phyloP scores from a whole-genome alignment of 2,113 vertebrate genomes.

The Marcusenius ussheri region DNA sequence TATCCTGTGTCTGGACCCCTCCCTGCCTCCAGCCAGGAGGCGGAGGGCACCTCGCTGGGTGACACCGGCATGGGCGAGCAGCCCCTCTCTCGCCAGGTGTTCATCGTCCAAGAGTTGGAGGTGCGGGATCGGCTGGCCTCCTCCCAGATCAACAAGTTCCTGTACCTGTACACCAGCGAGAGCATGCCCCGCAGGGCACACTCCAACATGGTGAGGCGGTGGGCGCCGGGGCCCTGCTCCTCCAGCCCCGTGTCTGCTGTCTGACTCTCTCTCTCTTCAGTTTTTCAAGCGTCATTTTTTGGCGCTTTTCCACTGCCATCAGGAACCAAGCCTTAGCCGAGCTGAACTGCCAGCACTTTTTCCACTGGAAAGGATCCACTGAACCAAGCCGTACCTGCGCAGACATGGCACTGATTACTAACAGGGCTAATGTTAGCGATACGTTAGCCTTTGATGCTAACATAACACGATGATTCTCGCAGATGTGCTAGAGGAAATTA shows the following conservation, averaged over 20 bases:
- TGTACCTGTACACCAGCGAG: constrained; percentile 85
- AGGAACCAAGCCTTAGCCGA: not conserved
- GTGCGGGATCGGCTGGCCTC: constrained; percentile 79
- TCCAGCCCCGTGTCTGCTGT: not conserved
- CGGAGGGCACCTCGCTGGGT: constrained; percentile 26
- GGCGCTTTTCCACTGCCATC: not conserved
- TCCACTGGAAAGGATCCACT: not conserved
- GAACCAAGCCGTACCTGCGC: not conserved
- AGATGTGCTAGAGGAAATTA: not conserved
- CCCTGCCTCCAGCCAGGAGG: constrained; percentile 44
- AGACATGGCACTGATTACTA: not conserved
- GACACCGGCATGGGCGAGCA: constrained; percentile 58
- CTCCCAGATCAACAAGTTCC: constrained; percentile 87
- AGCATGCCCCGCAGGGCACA: constrained; percentile 80
- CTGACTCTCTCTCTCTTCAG: not conserved
- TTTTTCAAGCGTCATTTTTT: not conserved
- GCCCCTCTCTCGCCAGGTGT: constrained; percentile 80
- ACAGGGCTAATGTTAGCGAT: not conserved
- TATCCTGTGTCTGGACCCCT: constrained; percentile 44
- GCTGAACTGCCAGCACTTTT: not conserved
- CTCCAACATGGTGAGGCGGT: constrained; percentile 77
- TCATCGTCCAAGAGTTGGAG: constrained; percentile 85
- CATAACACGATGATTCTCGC: not conserved
- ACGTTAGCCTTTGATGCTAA: not conserved
- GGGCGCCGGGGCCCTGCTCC: not conserved